Evolutionary conservation across 2,888 invertebrate genomes (phyloP), one percentile per base, ranked within the genome.

Genomic region (Andricus curvator): DNA sequence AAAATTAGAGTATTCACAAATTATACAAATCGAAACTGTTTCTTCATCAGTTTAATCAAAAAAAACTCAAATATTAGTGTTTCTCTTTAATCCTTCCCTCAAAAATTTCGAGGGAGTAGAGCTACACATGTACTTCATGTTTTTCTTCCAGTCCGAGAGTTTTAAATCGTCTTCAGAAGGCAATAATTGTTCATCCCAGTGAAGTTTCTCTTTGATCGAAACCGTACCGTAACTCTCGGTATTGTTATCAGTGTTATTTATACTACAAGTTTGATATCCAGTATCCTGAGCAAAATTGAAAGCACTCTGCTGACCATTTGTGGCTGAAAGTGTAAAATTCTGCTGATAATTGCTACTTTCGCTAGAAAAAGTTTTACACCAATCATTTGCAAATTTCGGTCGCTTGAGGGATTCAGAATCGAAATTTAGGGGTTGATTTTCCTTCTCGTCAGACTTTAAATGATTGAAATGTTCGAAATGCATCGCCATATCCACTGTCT

Each of bases 181-280:
- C 33, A 84, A 51, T 64, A 88, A 84, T 79, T 81, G 85, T 56
- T 92, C 89, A 48, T 87, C 85, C 87, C 87, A 89, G 74, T 79
- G 78, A 56, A 83, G 66, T 51, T 84, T 88, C 66, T 88, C 86
- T 25, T 88, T 81, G 0, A 88, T 85, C 11, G 87, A 87, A 20
- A 86, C 86, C 51, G 81, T 84, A 60, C 84, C 88, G 13, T 81
- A 88, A 79, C 85, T 91, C 37, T 90, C 90, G 4, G 79, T 85
- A 68, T 85, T 81, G 76, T 85, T 88, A 0, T 78, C 84, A 41
- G 86, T 85, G 78, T 82, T 88, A 77, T 87, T 91, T 82, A 90
- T 91, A 81, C 90, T 91, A 56, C 86, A 87, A 48, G 92, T 92
- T 77, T 92, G 91, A 85, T 92, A 92, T 20, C 92, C 92, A 25